These are phyloP conservation scores for Drosophila mimetica DNA, from an alignment of 2,888 invertebrate species.

Conservation along the genomic window DNA sequence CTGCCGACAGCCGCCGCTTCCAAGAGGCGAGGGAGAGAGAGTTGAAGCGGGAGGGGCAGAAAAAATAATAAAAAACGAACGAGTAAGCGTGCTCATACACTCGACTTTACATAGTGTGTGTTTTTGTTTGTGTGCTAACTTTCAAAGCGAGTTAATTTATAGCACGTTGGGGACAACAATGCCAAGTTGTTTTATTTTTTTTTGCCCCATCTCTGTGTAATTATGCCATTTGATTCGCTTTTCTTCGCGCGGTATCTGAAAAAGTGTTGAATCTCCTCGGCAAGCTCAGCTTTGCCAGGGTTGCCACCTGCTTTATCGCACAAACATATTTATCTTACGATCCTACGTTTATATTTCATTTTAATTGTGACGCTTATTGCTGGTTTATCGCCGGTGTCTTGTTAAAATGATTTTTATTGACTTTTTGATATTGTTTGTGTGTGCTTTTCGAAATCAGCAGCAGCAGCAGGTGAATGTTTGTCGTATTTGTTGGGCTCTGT, in stretches of 20 bases:
- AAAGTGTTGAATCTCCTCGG: conserved; percentile 32
- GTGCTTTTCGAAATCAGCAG: conserved; percentile 11
- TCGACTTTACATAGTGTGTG: conserved; percentile 13
- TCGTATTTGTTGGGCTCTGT: conserved; percentile 45
- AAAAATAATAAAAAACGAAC: conserved; percentile 50
- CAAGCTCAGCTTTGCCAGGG: conserved; percentile 11
- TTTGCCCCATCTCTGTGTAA: conserved; percentile 49
- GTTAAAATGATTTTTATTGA: conserved; percentile 39
- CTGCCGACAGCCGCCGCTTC: conserved; percentile 63
- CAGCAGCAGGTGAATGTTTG: conserved; percentile 47
- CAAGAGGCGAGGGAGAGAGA: conserved; percentile 4
- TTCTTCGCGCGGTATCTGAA: conserved; percentile 34
- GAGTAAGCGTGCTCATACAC: conserved; percentile 49
- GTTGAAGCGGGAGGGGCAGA: conserved; percentile 5
- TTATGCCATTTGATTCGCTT: conserved; percentile 54
- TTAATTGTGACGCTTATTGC: conserved; percentile 69
- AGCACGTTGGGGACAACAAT: conserved; percentile 59
- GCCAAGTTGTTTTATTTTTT: conserved; percentile 25
- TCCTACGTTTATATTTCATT: conserved; percentile 59
- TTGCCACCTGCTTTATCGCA: conserved; percentile 14
- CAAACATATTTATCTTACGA: not conserved
- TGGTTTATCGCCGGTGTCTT: conserved; percentile 44
- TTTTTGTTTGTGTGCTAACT: conserved; percentile 59
- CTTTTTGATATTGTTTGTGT: conserved; percentile 12
- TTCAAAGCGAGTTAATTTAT: conserved; percentile 78